Conservation (phyloP, 2,888 invertebrate species). For the Globia sparganii region DNA sequence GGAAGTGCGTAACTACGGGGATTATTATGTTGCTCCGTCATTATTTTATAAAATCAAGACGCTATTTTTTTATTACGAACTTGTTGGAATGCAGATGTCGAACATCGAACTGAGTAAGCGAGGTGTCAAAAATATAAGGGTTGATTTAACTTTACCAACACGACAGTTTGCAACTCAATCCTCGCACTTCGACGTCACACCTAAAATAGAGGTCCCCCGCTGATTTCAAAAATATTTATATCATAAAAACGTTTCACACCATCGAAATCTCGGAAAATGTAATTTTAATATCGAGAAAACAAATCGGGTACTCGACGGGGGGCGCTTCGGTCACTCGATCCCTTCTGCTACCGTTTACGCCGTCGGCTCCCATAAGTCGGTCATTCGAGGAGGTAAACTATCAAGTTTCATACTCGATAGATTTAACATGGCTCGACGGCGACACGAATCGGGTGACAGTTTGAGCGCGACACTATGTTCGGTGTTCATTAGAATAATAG, state of each 20-base stretch:
- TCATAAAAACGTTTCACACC: conserved; percentile 64
- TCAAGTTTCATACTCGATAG: conserved; percentile 83
- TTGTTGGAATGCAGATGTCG: neutral
- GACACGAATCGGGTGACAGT: conserved; percentile 72
- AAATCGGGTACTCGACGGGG: conserved; percentile 77
- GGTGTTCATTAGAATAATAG: conserved; percentile 27
- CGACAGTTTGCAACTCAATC: conserved; percentile 55
- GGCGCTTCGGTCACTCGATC: conserved; percentile 84
- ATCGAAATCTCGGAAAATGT: conserved; percentile 68
- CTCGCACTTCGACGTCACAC: conserved; percentile 55
- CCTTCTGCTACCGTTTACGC: conserved; percentile 85
- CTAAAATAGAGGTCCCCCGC: conserved; percentile 65
- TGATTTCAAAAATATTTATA: conserved; percentile 59
- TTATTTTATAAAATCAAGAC: conserved; percentile 1
- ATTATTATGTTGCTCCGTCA: conserved; percentile 17
- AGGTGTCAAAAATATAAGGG: conserved; percentile 45
- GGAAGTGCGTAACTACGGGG: conserved; percentile 23
- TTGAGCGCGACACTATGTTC: conserved; percentile 59
- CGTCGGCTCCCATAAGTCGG: conserved; percentile 73
- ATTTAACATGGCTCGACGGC: conserved; percentile 76
- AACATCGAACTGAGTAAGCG: conserved; percentile 10
- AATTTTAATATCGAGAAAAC: conserved; percentile 69
- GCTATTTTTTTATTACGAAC: neutral
- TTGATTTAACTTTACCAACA: conserved; percentile 42
- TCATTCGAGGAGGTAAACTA: conserved; percentile 75